Conservation (phyloP, 2,113 vertebrate species). For the Scatophagus argus region DNA sequence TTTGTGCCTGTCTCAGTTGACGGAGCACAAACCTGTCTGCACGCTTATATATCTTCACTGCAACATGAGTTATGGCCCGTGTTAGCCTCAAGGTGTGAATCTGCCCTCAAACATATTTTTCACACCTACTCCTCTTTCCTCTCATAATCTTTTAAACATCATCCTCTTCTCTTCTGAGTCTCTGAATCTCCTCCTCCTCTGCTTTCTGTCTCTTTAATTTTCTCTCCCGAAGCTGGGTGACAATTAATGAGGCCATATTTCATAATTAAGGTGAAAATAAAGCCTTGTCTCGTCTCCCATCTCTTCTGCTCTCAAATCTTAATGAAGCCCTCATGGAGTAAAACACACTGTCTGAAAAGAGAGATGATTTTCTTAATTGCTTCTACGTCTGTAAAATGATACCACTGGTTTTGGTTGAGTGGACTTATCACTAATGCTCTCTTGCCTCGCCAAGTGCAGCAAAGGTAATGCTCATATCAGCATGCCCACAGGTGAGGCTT, state of each 20-base stretch:
- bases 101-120: slow-evolving; percentile 27
- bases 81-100: slow-evolving; percentile 13
- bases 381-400: slow-evolving; percentile 25
- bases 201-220: background rate
- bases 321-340: slow-evolving; percentile 43
- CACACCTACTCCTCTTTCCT: slow-evolving; percentile 13
- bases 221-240: slow-evolving; percentile 28
- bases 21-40: background rate
- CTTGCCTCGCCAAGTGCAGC: background rate
- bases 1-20: background rate
- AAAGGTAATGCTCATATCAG: slow-evolving; percentile 12
- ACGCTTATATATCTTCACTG: background rate
- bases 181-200: background rate
- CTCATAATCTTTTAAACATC: background rate
- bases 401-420: slow-evolving; percentile 24
- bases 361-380: slow-evolving; percentile 42
- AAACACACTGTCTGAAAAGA: slow-evolving; percentile 9
- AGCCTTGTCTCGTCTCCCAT: slow-evolving; percentile 20
- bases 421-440: background rate
- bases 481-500: slow-evolving; percentile 11
- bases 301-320: slow-evolving; percentile 42
- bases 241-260: slow-evolving; percentile 60
- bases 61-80: slow-evolving; percentile 32
- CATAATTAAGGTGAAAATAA: slow-evolving; percentile 62
- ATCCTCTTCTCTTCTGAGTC: background rate